Base-by-base conservation (phyloP, 1,140 invertebrate species). In the Monochamus saltuarius region DNA sequence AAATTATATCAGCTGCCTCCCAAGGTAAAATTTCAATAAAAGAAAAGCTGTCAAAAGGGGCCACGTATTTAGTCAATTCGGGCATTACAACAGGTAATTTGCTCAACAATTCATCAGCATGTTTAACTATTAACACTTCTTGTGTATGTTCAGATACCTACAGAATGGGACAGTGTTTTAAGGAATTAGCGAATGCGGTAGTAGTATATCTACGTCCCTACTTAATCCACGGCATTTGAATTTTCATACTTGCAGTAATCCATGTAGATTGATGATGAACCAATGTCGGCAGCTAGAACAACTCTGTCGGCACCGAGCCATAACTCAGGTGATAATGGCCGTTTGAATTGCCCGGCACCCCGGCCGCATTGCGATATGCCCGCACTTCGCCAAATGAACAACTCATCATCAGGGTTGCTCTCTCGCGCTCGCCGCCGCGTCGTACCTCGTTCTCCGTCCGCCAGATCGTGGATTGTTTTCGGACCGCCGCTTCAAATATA, bases 311-410 rank as follows among this genome's bases (percentile, higher is more conserved):
- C 68, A 70, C 68, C 45, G 45, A 42, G 45, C 66, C 66, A 68
- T 70, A 70, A 70, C 50, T 70, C 68, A 70, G 68, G 66, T 70
- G 68, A 64, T 70, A 70, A 70, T 70, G 66, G 64, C 64, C 61
- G 64, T 66, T 68, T 68, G 68, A 70, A 70, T 68, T 68, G 68
- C 64, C 67, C 63, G 56, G 61, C 55, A 55, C 54, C 66, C 56
- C 40, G 68, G 61, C 66, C 66, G 66, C 68, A 68, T 64, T 70
- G 66, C 68, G 68, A 70, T 70, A 68, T 68, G 62, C 65, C 59
- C 66, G 66, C 68, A 70, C 66, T 70, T 67, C 64, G 66, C 68
- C 66, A 70, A 70, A 70, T 68, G 68, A 70, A 70, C 68, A 67
- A 67, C 68, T 69, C 68, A 67, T 67, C 68, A 69, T 69, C 50